A percentile compares a stretch with the other conserved stretches of the same genome.
phyloP scores from a whole-genome alignment of 1,140 invertebrate genomes.

The Ostrea edulis region DNA sequence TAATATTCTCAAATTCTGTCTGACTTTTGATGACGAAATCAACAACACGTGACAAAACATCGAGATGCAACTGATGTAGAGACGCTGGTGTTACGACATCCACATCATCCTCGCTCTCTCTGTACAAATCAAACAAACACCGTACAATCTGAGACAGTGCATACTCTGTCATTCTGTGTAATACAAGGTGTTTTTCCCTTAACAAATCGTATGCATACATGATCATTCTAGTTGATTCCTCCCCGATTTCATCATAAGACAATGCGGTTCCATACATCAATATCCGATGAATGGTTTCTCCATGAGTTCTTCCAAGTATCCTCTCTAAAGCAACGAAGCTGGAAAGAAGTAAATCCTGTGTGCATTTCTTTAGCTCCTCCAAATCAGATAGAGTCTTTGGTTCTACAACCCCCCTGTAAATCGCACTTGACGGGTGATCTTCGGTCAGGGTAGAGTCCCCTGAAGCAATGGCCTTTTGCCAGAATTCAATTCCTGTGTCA shows the following conservation, averaged over 20 bases:
- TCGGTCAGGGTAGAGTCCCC: not conserved
- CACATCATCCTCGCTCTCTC: not conserved
- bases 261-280: constrained; percentile 36
- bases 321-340: constrained; percentile 16
- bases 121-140: constrained; percentile 40
- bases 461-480: constrained; percentile 12
- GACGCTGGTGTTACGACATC: not conserved
- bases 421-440: not conserved
- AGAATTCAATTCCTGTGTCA: constrained; percentile 28
- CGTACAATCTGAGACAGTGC: constrained; percentile 46
- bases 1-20: not conserved
- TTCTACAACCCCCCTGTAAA: constrained; percentile 22
- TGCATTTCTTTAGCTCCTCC: not conserved
- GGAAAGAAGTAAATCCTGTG: not conserved
- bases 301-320: constrained; percentile 29
- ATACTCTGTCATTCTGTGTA: constrained; percentile 45
- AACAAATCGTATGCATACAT: constrained; percentile 27
- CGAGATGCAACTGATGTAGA: constrained; percentile 9
- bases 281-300: constrained; percentile 43
- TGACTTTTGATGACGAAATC: constrained; percentile 14
- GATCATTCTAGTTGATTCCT: constrained; percentile 8
- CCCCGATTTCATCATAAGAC: constrained; percentile 23
- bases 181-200: constrained; percentile 16
- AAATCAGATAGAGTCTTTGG: constrained; percentile 37
- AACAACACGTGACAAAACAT: not conserved